These are phyloP conservation scores for Catagonus wagneri DNA, from an alignment of 2,113 vertebrate genomes.

Conservation along the genomic window DNA sequence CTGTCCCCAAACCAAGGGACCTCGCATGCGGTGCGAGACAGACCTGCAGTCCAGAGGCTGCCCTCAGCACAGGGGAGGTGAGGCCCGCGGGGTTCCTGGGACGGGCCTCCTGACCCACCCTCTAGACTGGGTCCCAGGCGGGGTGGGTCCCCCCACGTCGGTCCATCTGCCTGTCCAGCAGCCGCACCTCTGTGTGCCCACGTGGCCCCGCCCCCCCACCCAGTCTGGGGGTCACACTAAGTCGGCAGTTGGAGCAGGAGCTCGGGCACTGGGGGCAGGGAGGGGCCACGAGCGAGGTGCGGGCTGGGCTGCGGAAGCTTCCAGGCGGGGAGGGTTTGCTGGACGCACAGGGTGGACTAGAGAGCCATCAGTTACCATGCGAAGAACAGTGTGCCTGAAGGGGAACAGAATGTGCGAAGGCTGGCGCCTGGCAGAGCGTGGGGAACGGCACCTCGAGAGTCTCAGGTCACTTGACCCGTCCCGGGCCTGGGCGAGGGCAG, in stretches of 20 bases:
- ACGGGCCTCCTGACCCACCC: background rate
- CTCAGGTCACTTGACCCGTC: accelerated
- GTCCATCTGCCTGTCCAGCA: background rate
- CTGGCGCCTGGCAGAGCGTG: accelerated
- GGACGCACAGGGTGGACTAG: background rate
- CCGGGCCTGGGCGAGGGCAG: too few species aligned
- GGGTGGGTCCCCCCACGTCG: background rate
- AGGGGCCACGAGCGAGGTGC: background rate
- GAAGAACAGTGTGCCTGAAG: too few species aligned
- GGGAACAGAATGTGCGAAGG: background rate
- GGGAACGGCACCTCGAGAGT: background rate
- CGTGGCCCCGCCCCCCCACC: background rate
- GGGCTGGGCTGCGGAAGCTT: background rate
- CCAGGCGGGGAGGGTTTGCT: accelerated
- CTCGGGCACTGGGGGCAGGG: background rate
- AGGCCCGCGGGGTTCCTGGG: background rate
- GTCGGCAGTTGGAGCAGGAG: background rate
- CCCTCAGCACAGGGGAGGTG: background rate
- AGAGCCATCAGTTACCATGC: background rate
- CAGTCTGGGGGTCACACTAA: background rate
- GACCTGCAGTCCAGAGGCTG: background rate
- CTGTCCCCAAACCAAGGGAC: background rate
- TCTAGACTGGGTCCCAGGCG: background rate
- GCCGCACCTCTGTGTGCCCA: background rate
- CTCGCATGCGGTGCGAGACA: too few species aligned